A percentile compares a stretch with the other conserved stretches of the same genome.
These are phyloP conservation scores for Siderastrea siderea DNA, from an alignment of 92 coral and sea anemone species.

Conservation along the genomic window DNA sequence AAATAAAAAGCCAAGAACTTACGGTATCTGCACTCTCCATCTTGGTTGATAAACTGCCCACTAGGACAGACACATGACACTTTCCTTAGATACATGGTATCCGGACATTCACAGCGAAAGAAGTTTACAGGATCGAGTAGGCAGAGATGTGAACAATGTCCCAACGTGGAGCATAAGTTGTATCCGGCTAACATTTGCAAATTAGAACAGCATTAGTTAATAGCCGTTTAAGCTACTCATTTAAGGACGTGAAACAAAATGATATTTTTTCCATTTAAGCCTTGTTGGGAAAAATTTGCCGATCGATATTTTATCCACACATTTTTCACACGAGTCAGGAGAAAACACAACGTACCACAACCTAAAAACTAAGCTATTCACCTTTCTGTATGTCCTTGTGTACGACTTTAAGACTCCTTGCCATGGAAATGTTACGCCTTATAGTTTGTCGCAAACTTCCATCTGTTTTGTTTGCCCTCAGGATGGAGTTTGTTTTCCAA, in stretches of 20 bases:
- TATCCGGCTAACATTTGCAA: no score
- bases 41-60: constrained; percentile 24
- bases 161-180: no score
- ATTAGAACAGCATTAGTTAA: no score
- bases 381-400: neutral
- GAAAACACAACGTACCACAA: neutral
- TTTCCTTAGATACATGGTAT: neutral
- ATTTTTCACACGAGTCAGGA: no score
- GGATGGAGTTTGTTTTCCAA: neutral
- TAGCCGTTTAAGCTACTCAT: no score
- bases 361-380: neutral
- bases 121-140: no score
- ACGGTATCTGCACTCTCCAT: constrained; percentile 1
- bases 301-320: no score
- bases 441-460: neutral
- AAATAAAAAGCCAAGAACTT: neutral
- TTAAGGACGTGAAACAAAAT: no score
- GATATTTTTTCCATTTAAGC: no score
- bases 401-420: neutral
- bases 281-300: no score
- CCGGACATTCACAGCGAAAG: no score
- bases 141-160: no score
- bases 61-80: neutral
- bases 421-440: neutral
- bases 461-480: neutral